Evolutionary conservation across 2,888 invertebrate genomes (phyloP), one percentile per base, ranked within the genome.

Genomic region (Eupithecia insigniata): DNA sequence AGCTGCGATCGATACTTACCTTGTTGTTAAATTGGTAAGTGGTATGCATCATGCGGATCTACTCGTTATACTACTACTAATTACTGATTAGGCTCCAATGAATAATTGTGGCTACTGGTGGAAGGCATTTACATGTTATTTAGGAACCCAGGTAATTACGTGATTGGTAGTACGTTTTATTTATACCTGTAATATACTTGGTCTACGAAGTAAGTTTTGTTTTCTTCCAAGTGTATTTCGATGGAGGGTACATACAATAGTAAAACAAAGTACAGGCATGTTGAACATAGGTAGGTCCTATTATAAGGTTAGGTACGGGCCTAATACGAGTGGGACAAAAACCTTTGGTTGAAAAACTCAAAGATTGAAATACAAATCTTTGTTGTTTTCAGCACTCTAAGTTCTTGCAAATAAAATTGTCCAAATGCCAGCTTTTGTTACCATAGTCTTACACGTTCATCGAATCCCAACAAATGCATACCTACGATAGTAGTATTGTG

Each of bases 21-120:
- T 69, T 60, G 30, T 70, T 67, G 26, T 28, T 67, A 60, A 73
- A 66, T 74, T 51, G 46, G 66, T 68, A 71, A 67, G 61, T 71
- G 30, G 73, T 55, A 60, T 68, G 68, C 39, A 65, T 66, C 67
- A 71, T 71, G 69, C 73, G 64, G 64, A 71, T 55, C 51, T 69
- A 66, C 69, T 69, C 8, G 16, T 74, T 71, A 66, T 14, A 30
- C 61, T 70, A 73, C 39, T 18, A 18, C 16, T 10, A 4, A 74
- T 68, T 64, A 55, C 69, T 74, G 69, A 74, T 70, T 51, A 66
- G 66, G 34, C 62, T 71, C 66, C 66, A 58, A 74, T 73, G 46
- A n/a, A n/a, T n/a, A n/a, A n/a, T n/a, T n/a, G n/a, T 58, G 66
- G 61, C 51, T 67, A 36, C 39, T 46, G 70, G 60, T 61, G 73